These are phyloP conservation scores for Archegozetes longisetosus DNA, from an alignment of 1,140 invertebrate genomes.

Conservation along the genomic window DNA sequence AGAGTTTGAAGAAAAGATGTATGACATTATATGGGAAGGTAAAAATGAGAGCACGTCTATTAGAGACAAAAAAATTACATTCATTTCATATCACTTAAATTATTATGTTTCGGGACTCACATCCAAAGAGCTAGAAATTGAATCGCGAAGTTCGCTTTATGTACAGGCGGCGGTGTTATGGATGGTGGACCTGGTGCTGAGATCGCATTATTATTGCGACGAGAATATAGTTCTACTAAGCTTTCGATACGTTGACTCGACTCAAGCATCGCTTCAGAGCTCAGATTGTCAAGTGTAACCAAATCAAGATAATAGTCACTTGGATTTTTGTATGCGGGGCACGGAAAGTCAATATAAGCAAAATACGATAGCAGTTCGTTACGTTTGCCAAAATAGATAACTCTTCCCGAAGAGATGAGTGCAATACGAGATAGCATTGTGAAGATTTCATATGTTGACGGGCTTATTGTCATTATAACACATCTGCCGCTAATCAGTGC, in stretches of 20 bases:
- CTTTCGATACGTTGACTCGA: slow-evolving; percentile 81
- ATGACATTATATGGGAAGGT: slow-evolving; percentile 71
- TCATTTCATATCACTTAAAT: background rate
- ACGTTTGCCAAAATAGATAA: slow-evolving; percentile 74
- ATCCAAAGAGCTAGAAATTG: slow-evolving; percentile 53
- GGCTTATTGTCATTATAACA: slow-evolving; percentile 78
- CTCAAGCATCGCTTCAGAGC: slow-evolving; percentile 79
- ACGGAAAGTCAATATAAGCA: slow-evolving; percentile 79
- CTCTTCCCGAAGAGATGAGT: slow-evolving; percentile 66
- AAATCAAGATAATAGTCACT: slow-evolving; percentile 44
- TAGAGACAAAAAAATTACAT: slow-evolving; percentile 23
- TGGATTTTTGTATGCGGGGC: slow-evolving; percentile 87
- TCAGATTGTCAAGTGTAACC: slow-evolving; percentile 78
- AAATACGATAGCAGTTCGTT: slow-evolving; percentile 83
- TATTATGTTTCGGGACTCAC: slow-evolving; percentile 33
- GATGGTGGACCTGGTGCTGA: slow-evolving; percentile 59
- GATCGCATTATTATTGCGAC: slow-evolving; percentile 41
- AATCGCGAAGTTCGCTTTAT: slow-evolving; percentile 38
- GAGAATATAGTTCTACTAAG: slow-evolving; percentile 58
- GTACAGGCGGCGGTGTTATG: slow-evolving; percentile 46
- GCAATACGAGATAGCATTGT: slow-evolving; percentile 75
- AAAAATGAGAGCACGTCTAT: slow-evolving; percentile 50
- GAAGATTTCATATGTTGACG: slow-evolving; percentile 85
- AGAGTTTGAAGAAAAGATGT: slow-evolving; percentile 52
- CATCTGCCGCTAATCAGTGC: slow-evolving; percentile 55